Evolutionary conservation across 2,113 vertebrate species (phyloP).

Genomic region (Amphiprion percula): DNA sequence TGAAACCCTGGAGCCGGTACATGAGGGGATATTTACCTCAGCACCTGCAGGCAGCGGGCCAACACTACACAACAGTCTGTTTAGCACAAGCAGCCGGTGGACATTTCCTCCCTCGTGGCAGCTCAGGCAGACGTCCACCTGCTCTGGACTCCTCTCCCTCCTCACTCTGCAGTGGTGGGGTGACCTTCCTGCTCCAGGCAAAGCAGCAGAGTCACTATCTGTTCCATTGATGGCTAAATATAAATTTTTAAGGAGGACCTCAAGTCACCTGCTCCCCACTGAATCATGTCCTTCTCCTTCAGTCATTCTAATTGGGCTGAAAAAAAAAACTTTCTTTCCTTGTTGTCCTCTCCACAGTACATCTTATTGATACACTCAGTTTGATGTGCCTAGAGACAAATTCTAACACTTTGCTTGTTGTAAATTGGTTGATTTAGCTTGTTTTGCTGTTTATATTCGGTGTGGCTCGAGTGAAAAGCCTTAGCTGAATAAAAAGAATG

Average conservation of each 20-base stretch:
- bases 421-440: conserved; percentile 6
- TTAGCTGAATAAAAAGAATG: neutral
- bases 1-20: neutral
- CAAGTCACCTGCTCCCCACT: neutral
- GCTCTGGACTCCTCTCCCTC: neutral
- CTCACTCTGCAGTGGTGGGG: neutral
- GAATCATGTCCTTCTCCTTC: neutral
- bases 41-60: neutral
- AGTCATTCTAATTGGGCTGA: conserved; percentile 5
- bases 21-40: neutral
- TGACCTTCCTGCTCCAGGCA: conserved; percentile 33
- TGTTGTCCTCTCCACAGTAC: neutral
- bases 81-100: neutral
- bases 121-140: neutral
- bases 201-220: neutral
- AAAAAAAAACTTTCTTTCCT: neutral
- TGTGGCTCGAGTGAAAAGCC: too few species aligned
- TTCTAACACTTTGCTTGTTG: neutral
- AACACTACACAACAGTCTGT: neutral
- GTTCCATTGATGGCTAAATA: conserved; percentile 8
- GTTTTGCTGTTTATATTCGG: neutral
- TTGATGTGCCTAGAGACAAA: neutral
- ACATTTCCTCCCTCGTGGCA: neutral
- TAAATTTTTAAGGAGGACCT: conserved; percentile 10
- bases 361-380: neutral